Evolutionary conservation across 2,888 invertebrate species (phyloP).

Genomic region (Pollenia griseotomentosa): DNA sequence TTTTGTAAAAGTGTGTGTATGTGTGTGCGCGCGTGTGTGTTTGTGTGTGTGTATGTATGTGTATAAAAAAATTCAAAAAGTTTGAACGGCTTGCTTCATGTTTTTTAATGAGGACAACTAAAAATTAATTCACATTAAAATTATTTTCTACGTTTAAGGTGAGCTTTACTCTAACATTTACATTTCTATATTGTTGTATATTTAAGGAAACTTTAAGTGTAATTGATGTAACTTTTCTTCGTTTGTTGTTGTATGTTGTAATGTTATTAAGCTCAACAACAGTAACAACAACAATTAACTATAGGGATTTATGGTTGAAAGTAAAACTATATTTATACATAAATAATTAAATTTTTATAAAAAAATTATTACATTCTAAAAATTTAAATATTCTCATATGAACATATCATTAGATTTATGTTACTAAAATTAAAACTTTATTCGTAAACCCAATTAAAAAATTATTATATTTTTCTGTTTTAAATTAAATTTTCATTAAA

Average conservation of each 20-base stretch:
- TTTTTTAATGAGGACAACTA: slow-evolving; percentile 30
- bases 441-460: background rate
- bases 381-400: slow-evolving; percentile 1
- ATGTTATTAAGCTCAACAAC: slow-evolving; percentile 70
- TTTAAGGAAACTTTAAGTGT: slow-evolving; percentile 48
- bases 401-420: slow-evolving; percentile 60
- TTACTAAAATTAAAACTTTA: too few relatives aligned
- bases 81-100: slow-evolving; percentile 6
- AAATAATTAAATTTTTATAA: slow-evolving; percentile 43
- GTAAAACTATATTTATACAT: slow-evolving; percentile 28
- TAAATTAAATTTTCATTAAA: background rate
- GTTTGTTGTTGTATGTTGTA: slow-evolving; percentile 78
- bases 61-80: slow-evolving; percentile 21
- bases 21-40: background rate
- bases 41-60: background rate
- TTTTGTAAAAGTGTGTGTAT: slow-evolving; percentile 20
- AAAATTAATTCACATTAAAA: slow-evolving; percentile 16
- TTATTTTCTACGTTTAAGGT: slow-evolving; percentile 62
- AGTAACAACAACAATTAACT: slow-evolving; percentile 60
- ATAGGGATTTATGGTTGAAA: slow-evolving; percentile 69
- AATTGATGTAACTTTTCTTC: slow-evolving; percentile 74
- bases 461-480: background rate
- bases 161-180: slow-evolving; percentile 50
- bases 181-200: slow-evolving; percentile 24
- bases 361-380: background rate